Evolutionary conservation across 2,113 vertebrate species (phyloP), one percentile per base, ranked within the genome.

Genomic region (Tragelaphus imberbis): DNA sequence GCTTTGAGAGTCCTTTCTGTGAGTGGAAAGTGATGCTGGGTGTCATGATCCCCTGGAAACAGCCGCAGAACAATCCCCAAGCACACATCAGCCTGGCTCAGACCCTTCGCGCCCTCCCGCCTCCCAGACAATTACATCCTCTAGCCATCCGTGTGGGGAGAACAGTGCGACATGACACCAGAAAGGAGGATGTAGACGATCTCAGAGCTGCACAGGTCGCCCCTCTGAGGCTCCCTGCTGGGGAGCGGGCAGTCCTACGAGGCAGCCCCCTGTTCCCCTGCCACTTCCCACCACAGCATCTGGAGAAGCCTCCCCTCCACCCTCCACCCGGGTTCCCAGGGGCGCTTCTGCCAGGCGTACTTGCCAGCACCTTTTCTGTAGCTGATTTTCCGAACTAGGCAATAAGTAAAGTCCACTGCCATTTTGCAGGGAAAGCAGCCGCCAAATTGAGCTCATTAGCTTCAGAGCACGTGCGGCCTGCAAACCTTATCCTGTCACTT

Each of bases 371-470:
- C 23, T 77, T 80, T 49, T 28, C 87, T 61, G 59, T 1, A 2
- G 28, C 33, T 90, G 9, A 8, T 85, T 95, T 92, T 77, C 71
- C 21, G 51, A 65, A 94, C 63, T 1, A 65, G 56, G 80, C 53
- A 80, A 27, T 13, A 65, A 75, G 63, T 95, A 90, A 88, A 90
- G 36, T 68, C 90, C 63, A 51, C 71, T 59, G 75, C 59, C 65
- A 49, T 44, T 85, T 95, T 97, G 77, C 65, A 12, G 28, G 58
- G 61, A n/a, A 90, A 88, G 59, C 1, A 5, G 77, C 40, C 56
- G n/a, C 89, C 85, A 93, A 82, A 58, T 36, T 53, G 82, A 97
- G 86, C 85, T 93, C 82, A 71, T 82, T 77, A 91, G 61, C 40
- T 3, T 1, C 44, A 5, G 19, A 44, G 59, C 82, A 12, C 8